Evolutionary conservation across 2,797 vertebrate genomes (phyloP).

Genomic region (Echiichthys vipera): DNA sequence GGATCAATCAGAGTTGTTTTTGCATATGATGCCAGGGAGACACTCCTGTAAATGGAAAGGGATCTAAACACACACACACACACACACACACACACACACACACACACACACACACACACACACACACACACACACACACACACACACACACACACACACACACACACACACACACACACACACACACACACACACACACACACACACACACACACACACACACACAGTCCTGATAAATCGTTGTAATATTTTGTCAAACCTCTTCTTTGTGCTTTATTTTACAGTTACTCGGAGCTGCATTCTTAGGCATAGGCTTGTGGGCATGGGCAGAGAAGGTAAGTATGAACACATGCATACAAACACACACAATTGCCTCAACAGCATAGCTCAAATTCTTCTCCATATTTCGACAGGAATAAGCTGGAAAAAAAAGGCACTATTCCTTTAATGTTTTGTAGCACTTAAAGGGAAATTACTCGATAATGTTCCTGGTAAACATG

Average conservation of each 20-base stretch:
- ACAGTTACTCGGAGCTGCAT: constrained; percentile 92
- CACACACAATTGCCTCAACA: constrained; percentile 22
- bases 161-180: too few species aligned
- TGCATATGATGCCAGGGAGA: constrained; percentile 29
- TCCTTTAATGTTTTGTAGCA: constrained; percentile 32
- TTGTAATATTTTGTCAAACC: too few species aligned
- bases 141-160: too few species aligned
- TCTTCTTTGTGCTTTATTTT: constrained; percentile 74
- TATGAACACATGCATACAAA: constrained; percentile 56
- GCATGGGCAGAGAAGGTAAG: constrained; percentile 97
- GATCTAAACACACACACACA: neutral
- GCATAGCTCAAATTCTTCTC: constrained; percentile 69
- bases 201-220: too few species aligned
- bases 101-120: too few species aligned
- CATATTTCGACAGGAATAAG: constrained; percentile 27
- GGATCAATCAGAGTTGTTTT: constrained; percentile 17
- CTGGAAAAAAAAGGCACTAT: constrained; percentile 16
- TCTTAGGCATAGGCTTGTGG: constrained; percentile 93
- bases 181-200: too few species aligned
- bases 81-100: too few species aligned
- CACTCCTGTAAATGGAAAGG: neutral
- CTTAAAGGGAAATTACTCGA: constrained; percentile 31
- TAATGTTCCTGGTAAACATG: constrained; percentile 25
- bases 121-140: too few species aligned
- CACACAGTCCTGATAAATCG: too few species aligned